Percentiles rank a stretch among this genome's conserved stretches.
phyloP scores from a whole-genome alignment of 2,888 invertebrate species.

The Antheraea assamensis region DNA sequence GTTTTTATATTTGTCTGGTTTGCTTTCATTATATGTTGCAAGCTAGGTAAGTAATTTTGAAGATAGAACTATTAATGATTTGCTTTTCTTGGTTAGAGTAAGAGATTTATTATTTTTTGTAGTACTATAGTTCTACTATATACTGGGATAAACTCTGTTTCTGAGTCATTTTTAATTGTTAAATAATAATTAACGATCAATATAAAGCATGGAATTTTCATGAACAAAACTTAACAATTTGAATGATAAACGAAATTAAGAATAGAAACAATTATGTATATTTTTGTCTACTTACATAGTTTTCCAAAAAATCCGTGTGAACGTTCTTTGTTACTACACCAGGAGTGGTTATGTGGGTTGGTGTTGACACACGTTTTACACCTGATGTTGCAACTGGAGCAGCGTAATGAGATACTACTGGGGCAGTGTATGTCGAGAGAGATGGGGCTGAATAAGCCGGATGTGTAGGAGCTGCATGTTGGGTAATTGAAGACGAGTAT shows the following conservation, averaged over 20 bases:
- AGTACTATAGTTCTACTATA: neutral
- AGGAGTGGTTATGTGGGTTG: slow-evolving; percentile 34
- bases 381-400: slow-evolving; percentile 30
- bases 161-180: neutral
- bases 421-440: slow-evolving; percentile 38
- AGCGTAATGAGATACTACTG: slow-evolving; percentile 38
- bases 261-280: neutral
- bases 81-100: neutral
- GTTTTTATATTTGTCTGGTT: neutral
- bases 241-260: neutral
- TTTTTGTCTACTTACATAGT: slow-evolving; percentile 57
- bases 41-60: neutral
- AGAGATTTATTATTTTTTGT: neutral
- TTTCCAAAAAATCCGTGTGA: slow-evolving; percentile 83
- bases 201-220: neutral
- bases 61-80: neutral
- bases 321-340: slow-evolving; percentile 75
- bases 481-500: slow-evolving; percentile 43
- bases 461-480: slow-evolving; percentile 38
- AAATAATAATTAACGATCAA: neutral
- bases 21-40: neutral
- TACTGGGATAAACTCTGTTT: neutral
- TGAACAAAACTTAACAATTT: neutral
- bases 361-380: neutral
- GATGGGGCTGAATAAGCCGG: slow-evolving; percentile 34